phyloP scores from a whole-genome alignment of 2,113 vertebrate species.

The Vulpes lagopus region DNA sequence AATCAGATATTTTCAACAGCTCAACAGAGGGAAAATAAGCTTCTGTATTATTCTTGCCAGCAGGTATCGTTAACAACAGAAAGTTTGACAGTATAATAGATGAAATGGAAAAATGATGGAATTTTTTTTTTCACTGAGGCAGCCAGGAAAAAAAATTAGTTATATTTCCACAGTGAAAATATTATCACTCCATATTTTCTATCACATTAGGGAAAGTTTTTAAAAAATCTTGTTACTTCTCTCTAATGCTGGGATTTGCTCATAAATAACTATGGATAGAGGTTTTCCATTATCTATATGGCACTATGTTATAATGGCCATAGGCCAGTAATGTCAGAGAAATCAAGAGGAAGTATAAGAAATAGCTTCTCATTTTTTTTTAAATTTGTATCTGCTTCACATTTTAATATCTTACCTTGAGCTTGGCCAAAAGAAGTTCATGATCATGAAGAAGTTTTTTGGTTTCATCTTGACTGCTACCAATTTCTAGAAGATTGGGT shows the following conservation, averaged over 20 bases:
- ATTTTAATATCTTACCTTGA: conserved; percentile 90
- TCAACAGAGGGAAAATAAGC: not conserved
- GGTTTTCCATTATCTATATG: not conserved
- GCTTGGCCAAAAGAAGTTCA: conserved; percentile 91
- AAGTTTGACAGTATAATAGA: not conserved
- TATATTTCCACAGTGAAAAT: conserved; percentile 56
- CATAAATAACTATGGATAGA: not conserved
- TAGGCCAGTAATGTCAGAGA: not conserved
- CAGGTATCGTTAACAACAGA: not conserved
- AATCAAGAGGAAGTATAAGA: not conserved
- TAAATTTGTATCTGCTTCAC: not conserved
- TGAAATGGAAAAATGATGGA: conserved; percentile 53
- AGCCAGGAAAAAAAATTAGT: conserved; percentile 45
- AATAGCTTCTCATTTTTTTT: accelerated
- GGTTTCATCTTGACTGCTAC: conserved; percentile 92
- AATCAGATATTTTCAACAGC: conserved; percentile 20
- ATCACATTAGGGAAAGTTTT: not conserved
- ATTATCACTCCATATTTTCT: conserved; percentile 51
- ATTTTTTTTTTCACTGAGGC: not conserved
- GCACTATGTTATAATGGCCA: not conserved
- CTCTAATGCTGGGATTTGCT: not conserved
- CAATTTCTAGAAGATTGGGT: conserved; percentile 95
- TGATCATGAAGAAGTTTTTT: conserved; percentile 92
- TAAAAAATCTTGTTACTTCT: accelerated
- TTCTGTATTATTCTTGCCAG: not conserved